Evolutionary conservation across 1,140 invertebrate species (phyloP).

Genomic region (Sarcophaga bullata): DNA sequence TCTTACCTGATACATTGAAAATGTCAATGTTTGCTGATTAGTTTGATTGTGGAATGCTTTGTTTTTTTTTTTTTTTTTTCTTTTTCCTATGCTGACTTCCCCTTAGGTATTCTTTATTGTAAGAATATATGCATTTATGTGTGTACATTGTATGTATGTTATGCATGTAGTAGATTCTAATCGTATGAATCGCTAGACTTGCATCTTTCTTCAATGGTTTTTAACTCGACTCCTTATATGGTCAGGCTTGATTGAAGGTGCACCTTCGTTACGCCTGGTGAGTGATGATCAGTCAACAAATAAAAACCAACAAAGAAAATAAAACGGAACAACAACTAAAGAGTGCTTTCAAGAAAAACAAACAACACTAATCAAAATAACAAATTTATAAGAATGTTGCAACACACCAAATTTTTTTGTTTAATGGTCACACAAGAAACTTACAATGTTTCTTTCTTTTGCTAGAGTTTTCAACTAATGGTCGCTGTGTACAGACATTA

Average conservation of each 20-base stretch:
- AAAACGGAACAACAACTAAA: neutral
- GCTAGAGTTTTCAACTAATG: too few relatives aligned
- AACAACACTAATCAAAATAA: neutral
- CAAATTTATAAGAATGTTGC: constrained; percentile 15
- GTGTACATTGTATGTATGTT: constrained; percentile 6
- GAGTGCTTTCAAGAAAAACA: too few relatives aligned
- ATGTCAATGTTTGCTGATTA: constrained; percentile 20
- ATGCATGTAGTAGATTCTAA: constrained; percentile 31
- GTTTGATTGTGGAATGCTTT: neutral
- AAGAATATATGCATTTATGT: neutral
- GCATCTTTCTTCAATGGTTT: constrained; percentile 38
- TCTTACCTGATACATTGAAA: neutral
- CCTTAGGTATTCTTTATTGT: neutral
- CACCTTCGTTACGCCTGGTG: constrained; percentile 65
- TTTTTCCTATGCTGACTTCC: neutral
- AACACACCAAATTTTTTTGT: neutral
- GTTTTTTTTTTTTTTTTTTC: too few relatives aligned
- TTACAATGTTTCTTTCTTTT: neutral
- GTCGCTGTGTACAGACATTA: too few relatives aligned
- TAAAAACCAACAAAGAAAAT: constrained; percentile 3
- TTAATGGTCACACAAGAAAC: neutral
- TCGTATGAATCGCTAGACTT: constrained; percentile 21
- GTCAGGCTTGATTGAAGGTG: constrained; percentile 66
- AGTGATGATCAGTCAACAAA: constrained; percentile 44
- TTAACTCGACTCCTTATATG: constrained; percentile 58